Conservation (phyloP, 2,888 invertebrate genomes). For the Hydrotaea cyrtoneurina region DNA sequence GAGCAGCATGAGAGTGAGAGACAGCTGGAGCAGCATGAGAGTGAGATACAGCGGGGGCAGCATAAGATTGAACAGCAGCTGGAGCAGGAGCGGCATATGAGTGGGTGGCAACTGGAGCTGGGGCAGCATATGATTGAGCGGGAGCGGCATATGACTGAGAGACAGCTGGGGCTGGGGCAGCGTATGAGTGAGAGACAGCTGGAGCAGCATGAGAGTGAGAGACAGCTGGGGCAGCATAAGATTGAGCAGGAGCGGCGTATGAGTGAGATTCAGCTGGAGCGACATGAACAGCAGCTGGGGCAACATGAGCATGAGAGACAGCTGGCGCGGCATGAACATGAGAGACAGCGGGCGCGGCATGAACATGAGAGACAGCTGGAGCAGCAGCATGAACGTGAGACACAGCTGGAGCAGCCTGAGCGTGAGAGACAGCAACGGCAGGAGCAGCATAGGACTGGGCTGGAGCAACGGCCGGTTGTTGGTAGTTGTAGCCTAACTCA, state of each 20-base stretch:
- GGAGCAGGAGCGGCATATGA: not conserved
- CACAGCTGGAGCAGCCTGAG: conserved; percentile 15
- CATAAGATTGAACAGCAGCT: not conserved
- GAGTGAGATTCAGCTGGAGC: conserved; percentile 28
- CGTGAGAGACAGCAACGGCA: not conserved
- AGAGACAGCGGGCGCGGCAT: conserved; percentile 22
- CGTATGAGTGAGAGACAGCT: not conserved
- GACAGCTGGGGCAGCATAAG: not conserved
- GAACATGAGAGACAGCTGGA: not conserved
- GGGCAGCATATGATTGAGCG: not conserved
- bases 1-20: not conserved
- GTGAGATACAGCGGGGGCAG: not conserved
- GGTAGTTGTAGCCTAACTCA: conserved; percentile 64
- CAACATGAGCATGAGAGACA: not conserved
- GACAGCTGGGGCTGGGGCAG: conserved; percentile 22
- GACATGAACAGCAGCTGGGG: not conserved
- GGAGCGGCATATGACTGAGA: not conserved
- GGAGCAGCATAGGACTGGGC: not conserved
- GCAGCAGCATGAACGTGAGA: not conserved
- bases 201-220: not conserved
- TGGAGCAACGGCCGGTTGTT: conserved; percentile 41
- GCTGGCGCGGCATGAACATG: not conserved
- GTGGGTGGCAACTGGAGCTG: conserved; percentile 26
- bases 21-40: not conserved
- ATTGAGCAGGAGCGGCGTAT: conserved; percentile 29